A percentile compares a stretch with the other conserved stretches of the same genome.
Conservation (phyloP, 1,140 invertebrate species). For the Penaeus chinensis region DNA sequence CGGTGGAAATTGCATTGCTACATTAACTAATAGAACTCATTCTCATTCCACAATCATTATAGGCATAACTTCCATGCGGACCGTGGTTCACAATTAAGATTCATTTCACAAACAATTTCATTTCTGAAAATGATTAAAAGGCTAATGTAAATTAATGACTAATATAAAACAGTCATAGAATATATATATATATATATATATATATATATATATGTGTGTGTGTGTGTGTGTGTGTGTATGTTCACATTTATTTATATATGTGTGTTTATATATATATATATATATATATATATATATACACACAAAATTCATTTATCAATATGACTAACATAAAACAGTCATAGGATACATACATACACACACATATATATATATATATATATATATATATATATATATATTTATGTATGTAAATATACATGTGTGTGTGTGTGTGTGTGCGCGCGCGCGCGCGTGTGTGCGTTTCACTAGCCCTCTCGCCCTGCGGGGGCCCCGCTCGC, state of each 20-base stretch:
- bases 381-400: conserved; percentile 21
- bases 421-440: not conserved
- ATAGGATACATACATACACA: conserved; percentile 1
- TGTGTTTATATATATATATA: conserved; percentile 9
- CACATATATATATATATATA: conserved; percentile 21
- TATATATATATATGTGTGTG: no score
- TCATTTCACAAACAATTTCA: no score
- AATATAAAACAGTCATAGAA: no score
- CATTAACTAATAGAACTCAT: no score
- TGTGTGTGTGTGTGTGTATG: no score
- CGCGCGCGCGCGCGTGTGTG: not conserved
- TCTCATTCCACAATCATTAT: no score
- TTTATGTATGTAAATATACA: not conserved
- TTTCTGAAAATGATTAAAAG: no score
- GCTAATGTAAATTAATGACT: no score
- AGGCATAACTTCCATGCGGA: no score
- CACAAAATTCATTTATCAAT: not conserved
- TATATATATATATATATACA: conserved; percentile 13
- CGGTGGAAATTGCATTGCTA: no score
- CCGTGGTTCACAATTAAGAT: no score
- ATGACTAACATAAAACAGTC: not conserved
- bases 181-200: no score
- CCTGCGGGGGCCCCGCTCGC: not conserved
- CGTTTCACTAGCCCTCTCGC: conserved; percentile 11
- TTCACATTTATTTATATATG: not conserved